Evolutionary conservation across 2,888 invertebrate species (phyloP).

Genomic region (Drosophila demipolita): DNA sequence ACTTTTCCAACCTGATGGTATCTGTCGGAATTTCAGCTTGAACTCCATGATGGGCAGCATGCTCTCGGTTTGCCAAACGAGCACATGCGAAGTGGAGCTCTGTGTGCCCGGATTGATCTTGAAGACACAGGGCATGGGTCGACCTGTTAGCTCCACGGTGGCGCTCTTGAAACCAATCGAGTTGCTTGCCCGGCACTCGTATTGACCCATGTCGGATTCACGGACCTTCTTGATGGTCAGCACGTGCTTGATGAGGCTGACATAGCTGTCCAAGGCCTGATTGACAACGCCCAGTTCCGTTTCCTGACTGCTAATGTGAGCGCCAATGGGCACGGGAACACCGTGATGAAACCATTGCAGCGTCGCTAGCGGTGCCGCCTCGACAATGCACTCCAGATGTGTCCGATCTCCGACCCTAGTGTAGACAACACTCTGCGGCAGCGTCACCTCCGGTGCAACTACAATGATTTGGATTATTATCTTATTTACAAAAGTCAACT

Average conservation of each 20-base stretch:
- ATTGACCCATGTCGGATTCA: constrained; percentile 90
- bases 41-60: constrained; percentile 92
- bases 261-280: constrained; percentile 86
- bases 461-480: constrained; percentile 17
- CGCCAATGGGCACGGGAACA: constrained; percentile 85
- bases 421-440: constrained; percentile 89
- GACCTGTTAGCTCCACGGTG: constrained; percentile 90
- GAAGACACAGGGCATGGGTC: constrained; percentile 84
- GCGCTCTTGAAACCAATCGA: constrained; percentile 90
- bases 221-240: constrained; percentile 89
- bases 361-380: constrained; percentile 89
- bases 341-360: constrained; percentile 90
- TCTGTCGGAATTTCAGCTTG: constrained; percentile 85
- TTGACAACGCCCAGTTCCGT: constrained; percentile 82
- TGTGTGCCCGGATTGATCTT: constrained; percentile 83
- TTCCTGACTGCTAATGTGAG: constrained; percentile 84
- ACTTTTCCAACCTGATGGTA: constrained; percentile 79
- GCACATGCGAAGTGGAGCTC: constrained; percentile 87
- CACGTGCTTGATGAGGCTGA: constrained; percentile 87
- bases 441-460: constrained; percentile 91
- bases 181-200: constrained; percentile 92
- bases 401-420: constrained; percentile 90
- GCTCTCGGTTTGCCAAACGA: constrained; percentile 94
- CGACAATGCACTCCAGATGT: constrained; percentile 89
- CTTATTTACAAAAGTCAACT: neutral